Base-by-base conservation (phyloP, 2,113 vertebrate species). In the Pteropus alecto region DNA sequence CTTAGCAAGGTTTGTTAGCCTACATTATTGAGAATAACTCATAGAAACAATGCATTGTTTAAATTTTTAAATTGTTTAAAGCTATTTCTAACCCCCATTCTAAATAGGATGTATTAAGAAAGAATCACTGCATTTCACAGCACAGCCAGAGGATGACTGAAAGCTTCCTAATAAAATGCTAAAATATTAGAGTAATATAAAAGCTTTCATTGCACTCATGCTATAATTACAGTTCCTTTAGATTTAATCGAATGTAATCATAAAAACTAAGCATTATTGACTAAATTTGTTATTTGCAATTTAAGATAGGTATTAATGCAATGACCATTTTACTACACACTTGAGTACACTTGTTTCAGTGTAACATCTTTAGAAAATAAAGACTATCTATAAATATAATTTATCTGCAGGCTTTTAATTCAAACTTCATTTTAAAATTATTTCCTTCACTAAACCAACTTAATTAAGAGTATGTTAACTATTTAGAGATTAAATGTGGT, bases 231-330 rank as follows among this genome's bases (percentile, higher is more conserved):
- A 90, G 61, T 76, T 92, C 74, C 0, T 98, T 97, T 81, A 95
- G 43, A 94, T 74, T 98, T 98, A 92, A 97, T 97, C 87, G 85
- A 87, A 71, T 84, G 70, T 85, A 88, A 97, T 96, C 68, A 95
- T 83, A 90, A 97, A 95, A 97, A 93, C 93, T 79, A 96, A 41
- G 60, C 81, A 78, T 67, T 98, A 97, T 51, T 97, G 26, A 92
- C 94, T 96, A 97, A 70, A 96, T 97, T 97, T 97, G 63, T 87
- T 97, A 96, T 97, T 97, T 97, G 68, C 18, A 77, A 90, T 81
- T 74, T 88, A 41, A 93, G 63, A 84, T 24, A 48, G 33, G 7
- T 86, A 95, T 96, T 92, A 98, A 35, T 87, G 46, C 51, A 96
- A 89, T 96, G 71, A 68, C 74, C 70, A 96, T 56, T 67, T 97